A percentile compares a stretch with the other conserved stretches of the same genome.
These are phyloP conservation scores for Zaprionus africanus DNA, from an alignment of 1,140 invertebrate species.

Conservation along the genomic window DNA sequence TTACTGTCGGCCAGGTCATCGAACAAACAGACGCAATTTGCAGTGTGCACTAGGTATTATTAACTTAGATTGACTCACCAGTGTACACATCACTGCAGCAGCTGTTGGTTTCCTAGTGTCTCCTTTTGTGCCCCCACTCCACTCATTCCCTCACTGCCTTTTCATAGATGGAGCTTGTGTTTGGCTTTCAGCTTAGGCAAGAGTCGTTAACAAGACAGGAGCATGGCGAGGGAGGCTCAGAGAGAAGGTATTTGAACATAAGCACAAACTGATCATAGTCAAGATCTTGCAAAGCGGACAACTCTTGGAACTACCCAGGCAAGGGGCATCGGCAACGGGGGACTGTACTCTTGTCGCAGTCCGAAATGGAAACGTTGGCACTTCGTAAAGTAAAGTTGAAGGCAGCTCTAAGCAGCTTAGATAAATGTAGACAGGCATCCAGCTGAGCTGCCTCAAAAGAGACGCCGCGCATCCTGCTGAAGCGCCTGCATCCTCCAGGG, in stretches of 20 bases:
- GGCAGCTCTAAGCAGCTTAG: conserved; percentile 10
- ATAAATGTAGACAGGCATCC: conserved; percentile 7
- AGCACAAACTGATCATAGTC: not conserved
- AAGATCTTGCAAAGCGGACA: not conserved
- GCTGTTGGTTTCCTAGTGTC: not conserved
- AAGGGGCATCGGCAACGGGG: not conserved
- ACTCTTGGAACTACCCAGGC: not conserved
- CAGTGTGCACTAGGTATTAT: not conserved
- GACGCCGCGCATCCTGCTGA: conserved; percentile 9
- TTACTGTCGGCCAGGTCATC: not conserved
- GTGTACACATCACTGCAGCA: not conserved
- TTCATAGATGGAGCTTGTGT: conserved; percentile 18
- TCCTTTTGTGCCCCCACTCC: not conserved
- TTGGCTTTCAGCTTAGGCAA: not conserved
- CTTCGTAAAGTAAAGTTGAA: conserved; percentile 21
- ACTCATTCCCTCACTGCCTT: not conserved
- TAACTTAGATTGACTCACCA: not conserved
- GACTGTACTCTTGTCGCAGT: not conserved
- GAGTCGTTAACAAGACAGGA: conserved; percentile 3
- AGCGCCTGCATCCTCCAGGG: not conserved
- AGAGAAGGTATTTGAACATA: not conserved
- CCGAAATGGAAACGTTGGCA: conserved; percentile 13
- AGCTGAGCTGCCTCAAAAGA: not conserved
- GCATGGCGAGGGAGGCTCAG: not conserved
- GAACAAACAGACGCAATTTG: not conserved